Base-by-base conservation (phyloP, 2,797 vertebrate species). In the Arrhamphus sclerolepis region DNA sequence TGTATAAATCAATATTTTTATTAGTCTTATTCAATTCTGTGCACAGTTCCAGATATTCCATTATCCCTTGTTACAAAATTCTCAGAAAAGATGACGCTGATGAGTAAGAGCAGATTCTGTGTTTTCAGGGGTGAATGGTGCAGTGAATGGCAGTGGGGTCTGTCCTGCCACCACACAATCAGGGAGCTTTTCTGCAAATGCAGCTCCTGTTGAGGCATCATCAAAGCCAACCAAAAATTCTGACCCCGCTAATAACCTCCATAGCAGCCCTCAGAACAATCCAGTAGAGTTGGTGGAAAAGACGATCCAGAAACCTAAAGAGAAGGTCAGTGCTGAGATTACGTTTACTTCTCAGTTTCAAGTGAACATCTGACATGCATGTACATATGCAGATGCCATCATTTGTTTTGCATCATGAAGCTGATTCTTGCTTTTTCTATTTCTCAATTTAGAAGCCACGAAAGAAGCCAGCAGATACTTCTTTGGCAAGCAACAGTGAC, bases 401-500 rank as follows among this genome's bases (percentile, higher is more conserved):
- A 46, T 16, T 20, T 57, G 18, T 14, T 13, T 54, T 28, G 46
- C 44, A n/a, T 34, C 76, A 39, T 49, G 31, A 67, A 11, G 17
- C 39, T 70, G 19, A 72, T 67, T 64, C 34, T 50, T 47, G 17
- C 10, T 38, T 7, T 58, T 55, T 63, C 58, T 50, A 59, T 43
- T 4, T 11, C 31, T 70, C 48, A 40, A 55, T 64, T 38, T 82
- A 98, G 95, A 99, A 97, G 78, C 91, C 92, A 58, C 93, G 94
- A 53, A 98, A 96, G 85, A 97, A 97, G 86, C 75, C 90, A n/a
- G 62, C 92, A 61, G 96, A 96, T 78, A 89, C 93, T 82, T 93
- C 93, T 52, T 93, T 93, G 80, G 93, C 94, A 55, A 98, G 94
- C 13, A 95, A 97, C 85, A 99, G 96, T 62, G 97, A 99, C 73